Evolutionary conservation across 2,888 invertebrate species (phyloP).

Genomic region (Cephalotes varians): DNA sequence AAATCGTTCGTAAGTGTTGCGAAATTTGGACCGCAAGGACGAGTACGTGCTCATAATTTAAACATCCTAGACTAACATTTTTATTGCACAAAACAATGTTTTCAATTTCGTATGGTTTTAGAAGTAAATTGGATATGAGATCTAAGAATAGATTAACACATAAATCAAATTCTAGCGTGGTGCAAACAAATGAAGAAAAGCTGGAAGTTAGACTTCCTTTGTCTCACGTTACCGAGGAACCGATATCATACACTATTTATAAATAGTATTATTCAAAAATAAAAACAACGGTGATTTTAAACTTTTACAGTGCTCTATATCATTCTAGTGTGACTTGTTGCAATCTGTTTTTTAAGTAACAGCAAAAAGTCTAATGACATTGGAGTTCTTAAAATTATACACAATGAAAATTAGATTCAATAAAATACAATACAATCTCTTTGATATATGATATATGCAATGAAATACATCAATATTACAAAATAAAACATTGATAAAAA

Average conservation of each 20-base stretch:
- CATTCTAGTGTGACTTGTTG: background rate
- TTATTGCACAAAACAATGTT: background rate
- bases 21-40: conserved; percentile 37
- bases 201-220: conserved; percentile 60
- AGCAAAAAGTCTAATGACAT: background rate
- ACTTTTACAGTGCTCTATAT: background rate
- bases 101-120: background rate
- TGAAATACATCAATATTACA: background rate
- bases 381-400: background rate
- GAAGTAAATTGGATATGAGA: no score
- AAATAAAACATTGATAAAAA: background rate
- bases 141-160: background rate
- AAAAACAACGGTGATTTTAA: background rate
- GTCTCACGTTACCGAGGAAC: conserved; percentile 53
- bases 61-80: background rate
- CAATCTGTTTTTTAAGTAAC: background rate
- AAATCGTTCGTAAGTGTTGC: conserved; percentile 11
- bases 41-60: conserved; percentile 6
- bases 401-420: background rate
- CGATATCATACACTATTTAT: background rate
- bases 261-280: background rate
- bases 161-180: background rate
- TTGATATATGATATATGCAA: background rate
- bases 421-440: background rate
- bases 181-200: conserved; percentile 50